phyloP scores from a whole-genome alignment of 2,797 vertebrate genomes.

The Cheracebus regulus region DNA sequence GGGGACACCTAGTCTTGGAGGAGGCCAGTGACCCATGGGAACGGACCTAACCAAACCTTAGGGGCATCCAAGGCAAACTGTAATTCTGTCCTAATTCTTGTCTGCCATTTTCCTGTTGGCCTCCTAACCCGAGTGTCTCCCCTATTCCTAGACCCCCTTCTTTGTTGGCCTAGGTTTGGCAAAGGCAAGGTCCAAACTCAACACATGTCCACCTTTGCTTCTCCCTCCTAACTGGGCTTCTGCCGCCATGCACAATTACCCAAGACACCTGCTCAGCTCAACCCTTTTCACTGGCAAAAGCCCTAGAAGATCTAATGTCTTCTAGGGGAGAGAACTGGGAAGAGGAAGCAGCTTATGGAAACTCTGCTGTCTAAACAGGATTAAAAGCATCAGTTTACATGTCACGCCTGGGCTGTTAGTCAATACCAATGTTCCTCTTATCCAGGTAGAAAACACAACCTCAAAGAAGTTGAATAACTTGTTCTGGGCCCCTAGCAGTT shows the following conservation, averaged over 20 bases:
- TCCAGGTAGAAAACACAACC: not conserved
- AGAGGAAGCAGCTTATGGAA: not conserved
- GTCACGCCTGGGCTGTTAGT: not conserved
- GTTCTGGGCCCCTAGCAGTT: not conserved
- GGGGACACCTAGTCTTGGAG: rapidly evolving
- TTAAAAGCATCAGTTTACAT: conserved; percentile 30
- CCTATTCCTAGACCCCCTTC: not conserved
- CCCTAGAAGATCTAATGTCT: not conserved
- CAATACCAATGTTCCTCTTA: not conserved
- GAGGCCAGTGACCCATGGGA: not conserved
- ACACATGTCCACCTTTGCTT: not conserved
- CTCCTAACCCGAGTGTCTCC: not conserved
- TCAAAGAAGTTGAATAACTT: conserved; percentile 34
- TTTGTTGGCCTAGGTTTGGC: not conserved
- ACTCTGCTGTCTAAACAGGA: conserved; percentile 55
- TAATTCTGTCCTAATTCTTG: not conserved
- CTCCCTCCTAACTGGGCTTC: not conserved
- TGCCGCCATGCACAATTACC: not conserved
- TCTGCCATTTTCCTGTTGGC: not conserved
- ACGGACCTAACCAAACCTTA: not conserved
- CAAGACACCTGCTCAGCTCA: not conserved
- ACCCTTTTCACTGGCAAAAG: not conserved
- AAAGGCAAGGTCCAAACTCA: not conserved
- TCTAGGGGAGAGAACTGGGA: not conserved
- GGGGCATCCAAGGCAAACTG: not conserved